Base-by-base conservation (phyloP, 2,797 vertebrate genomes). In the Somateria mollissima region DNA sequence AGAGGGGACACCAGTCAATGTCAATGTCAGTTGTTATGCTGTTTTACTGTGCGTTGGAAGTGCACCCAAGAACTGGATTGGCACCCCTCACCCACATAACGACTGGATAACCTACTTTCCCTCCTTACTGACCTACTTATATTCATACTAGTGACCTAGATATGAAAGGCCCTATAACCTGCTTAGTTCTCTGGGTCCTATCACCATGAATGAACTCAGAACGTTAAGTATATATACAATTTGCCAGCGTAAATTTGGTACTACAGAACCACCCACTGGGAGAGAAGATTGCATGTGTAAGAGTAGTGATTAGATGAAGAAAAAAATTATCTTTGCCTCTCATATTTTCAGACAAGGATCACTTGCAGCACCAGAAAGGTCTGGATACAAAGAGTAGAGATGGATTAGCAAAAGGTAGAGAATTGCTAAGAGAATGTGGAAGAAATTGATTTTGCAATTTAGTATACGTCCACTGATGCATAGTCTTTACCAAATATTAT, bases 51-150 rank as follows among this genome's bases (percentile, higher is more conserved):
- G 39, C 53, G 65, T 64, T 82, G 83, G 90, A 91, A 96, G 95
- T 2, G 11, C n/a, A 87, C 66, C 89, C 80, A 13, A 69, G 92
- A 62, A 90, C 69, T 53, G 78, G 34, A 82, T 69, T 4, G 8
- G 81, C 65, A 88, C 85, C 87, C 77, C 81, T 89, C 92, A 94
- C 61, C 87, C 72, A 43, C 57, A 13, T 2, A 70, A 83, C 87
- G 85, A 89, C 77, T 86, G 90, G 87, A 90, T 96, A 96, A 96
- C 94, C 95, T 95, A 95, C 74, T 97, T 97, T 94, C 61, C 22
- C 28, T 89, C 93, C 67, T 84, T 71, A 82, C 94, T 96, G 89
- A 97, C 97, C 97, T 97, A 96, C 85, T 91, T 87, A 28, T 49
- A 27, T 32, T 56, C 53, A 37, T 91, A 24, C 65, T 86, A 20